Base-by-base conservation (phyloP, 1,140 invertebrate genomes). In the Pogonomyrmex barbatus region DNA sequence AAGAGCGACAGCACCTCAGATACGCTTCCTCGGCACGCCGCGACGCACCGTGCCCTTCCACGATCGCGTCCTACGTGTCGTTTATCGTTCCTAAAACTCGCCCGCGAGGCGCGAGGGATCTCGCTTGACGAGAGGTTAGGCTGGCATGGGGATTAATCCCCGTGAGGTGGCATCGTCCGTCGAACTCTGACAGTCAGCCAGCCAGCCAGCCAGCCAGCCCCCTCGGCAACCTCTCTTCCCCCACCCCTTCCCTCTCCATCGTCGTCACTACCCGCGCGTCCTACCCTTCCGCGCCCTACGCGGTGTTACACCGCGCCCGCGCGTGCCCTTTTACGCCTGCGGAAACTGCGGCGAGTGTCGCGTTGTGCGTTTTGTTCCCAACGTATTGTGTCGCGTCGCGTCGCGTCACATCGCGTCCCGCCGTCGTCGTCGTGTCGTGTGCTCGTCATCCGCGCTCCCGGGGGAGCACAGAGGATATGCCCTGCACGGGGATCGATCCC, bases 401-500 rank as follows among this genome's bases (percentile, higher is more conserved):
- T 62, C 75, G 58, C 50, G 85, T 77, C 70, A 58, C 75, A n/a
- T 52, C 68, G 42, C n/a, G 42, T 68, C 9, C 30, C 39, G 39
- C 10, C 62, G 75, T 50, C 33, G 65, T 24, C 47, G 58, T 33
- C 50, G 67, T 86, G 60, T 68, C 54, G 24, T 42, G 54, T 60
- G 67, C 12, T 42, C 67, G 75, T 65, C 73, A 63, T 77, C 60
- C 76, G 77, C 67, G 56, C 54, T 67, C 65, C 73, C 79, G 62
- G 71, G 70, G 62, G 71, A 65, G 70, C 82, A 78, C 30, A 78
- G 47, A 54, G 88, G 71, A 85, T 85, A 83, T 89, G 86, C 85
- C 68, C 68, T 85, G 65, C 67, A 90, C 87, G 88, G 86, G 85
- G 90, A 90, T 91, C 85, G 85, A 89, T 92, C 87, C 87, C 87